phyloP scores from a whole-genome alignment of 2,888 invertebrate species.

The Drosophila niveifrons region DNA sequence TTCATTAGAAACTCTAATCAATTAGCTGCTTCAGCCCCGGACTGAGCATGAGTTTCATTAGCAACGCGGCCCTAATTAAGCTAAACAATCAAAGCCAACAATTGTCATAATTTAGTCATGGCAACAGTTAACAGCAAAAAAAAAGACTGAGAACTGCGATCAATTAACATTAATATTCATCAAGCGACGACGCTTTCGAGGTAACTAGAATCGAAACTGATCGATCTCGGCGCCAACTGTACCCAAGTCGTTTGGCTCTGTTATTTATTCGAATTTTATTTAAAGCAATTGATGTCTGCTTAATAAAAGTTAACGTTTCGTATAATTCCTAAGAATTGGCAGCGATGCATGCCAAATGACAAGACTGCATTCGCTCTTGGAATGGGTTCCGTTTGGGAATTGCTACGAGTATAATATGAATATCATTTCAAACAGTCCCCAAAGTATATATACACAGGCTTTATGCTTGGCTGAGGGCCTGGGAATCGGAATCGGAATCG shows the following conservation, averaged over 20 bases:
- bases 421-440: conserved; percentile 5
- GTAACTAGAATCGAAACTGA: conserved; percentile 62
- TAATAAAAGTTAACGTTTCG: conserved; percentile 83
- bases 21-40: conserved; percentile 49
- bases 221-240: conserved; percentile 67
- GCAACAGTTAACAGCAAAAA: conserved; percentile 55
- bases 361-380: conserved; percentile 16
- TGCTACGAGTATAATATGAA: neutral
- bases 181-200: conserved; percentile 51
- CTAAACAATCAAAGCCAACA: conserved; percentile 73
- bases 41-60: conserved; percentile 68
- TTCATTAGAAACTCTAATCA: conserved; percentile 50
- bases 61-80: conserved; percentile 76
- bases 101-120: conserved; percentile 73
- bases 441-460: conserved; percentile 54
- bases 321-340: conserved; percentile 81
- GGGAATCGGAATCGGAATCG: conserved; percentile 65
- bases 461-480: conserved; percentile 73
- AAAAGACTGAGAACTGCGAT: conserved; percentile 22
- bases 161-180: conserved; percentile 74
- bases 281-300: conserved; percentile 77
- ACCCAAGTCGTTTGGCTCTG: conserved; percentile 50
- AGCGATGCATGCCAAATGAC: conserved; percentile 70
- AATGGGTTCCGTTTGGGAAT: neutral
- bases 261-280: conserved; percentile 72